Base-by-base conservation (phyloP, 2,888 invertebrate species). In the Drosophila hawaiiensis region DNA sequence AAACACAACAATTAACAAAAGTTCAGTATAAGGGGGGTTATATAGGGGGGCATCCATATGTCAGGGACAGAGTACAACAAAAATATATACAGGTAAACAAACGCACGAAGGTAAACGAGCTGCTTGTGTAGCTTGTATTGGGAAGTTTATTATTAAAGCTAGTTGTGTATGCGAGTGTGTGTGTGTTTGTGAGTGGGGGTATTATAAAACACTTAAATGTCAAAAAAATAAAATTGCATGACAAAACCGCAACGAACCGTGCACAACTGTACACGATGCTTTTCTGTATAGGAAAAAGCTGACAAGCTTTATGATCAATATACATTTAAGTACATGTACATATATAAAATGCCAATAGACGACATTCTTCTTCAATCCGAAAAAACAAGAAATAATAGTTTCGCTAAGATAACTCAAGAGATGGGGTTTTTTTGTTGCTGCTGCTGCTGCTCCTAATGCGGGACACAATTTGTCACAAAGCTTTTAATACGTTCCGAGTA, bases 101-200 rank as follows among this genome's bases (percentile, higher is more conserved):
- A 76, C 77, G 74, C 78, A 73, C 66, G 85, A 86, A 89, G 85
- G 85, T 89, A 80, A 86, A 89, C 85, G 64, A 83, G 85, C 76
- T 88, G 74, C 67, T 68, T 73, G 84, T 84, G 69, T 86, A 82
- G 86, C 78, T 78, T 69, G 61, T 74, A 73, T 54, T 69, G 75
- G 58, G 70, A 70, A 68, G 76, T 67, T 76, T 66, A 47, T 72
- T 61, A 67, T 76, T 56, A 72, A 61, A 56, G 69, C 56, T 41
- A 55, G 31, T 31, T 49, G 33, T 60, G 14, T 33, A 28, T 56
- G 67, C 56, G 63, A 73, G 54, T 47, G 71, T 39, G 31, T 31
- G 49, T 64, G 73, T 66, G 73, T 59, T 6, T 43, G 22, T 22
- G 43, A 43, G 72, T 78, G 59, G 53, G 70, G 53, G 66, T 68